Evolutionary conservation across 2,113 vertebrate species (phyloP).

Genomic region (Melierax canorus): DNA sequence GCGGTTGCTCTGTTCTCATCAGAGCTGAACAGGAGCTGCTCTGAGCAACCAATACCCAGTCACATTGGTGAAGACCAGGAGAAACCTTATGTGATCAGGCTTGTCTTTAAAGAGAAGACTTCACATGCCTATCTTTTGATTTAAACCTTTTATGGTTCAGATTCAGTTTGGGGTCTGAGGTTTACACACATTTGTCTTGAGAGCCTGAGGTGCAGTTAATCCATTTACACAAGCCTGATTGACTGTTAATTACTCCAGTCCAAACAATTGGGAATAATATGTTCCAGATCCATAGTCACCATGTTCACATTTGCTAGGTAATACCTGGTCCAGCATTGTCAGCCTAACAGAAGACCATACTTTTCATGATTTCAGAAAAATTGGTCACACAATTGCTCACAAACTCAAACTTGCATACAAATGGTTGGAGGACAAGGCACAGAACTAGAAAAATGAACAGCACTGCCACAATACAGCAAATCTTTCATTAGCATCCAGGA

Average conservation of each 20-base stretch:
- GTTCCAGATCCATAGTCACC: not conserved
- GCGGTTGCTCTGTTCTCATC: not conserved
- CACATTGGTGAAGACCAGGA: not conserved
- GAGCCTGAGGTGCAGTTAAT: not conserved
- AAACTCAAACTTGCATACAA: not conserved
- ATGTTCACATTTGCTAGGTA: not conserved
- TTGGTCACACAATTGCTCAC: not conserved
- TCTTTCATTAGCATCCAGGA: not conserved
- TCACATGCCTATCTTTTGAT: not conserved
- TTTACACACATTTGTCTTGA: not conserved
- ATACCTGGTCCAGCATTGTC: not conserved
- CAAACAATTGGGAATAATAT: not conserved
- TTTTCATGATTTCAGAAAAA: not conserved
- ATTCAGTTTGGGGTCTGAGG: not conserved
- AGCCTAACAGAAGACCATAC: not conserved
- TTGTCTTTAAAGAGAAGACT: not conserved
- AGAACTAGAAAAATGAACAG: not conserved
- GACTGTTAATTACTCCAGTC: not conserved
- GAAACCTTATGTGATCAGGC: rapidly evolving
- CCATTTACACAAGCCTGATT: not conserved
- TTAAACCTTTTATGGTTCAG: not conserved
- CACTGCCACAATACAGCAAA: not conserved
- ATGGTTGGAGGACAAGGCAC: not conserved
- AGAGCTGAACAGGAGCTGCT: not conserved
- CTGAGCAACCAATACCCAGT: not conserved